A percentile compares a stretch with the other conserved stretches of the same genome.
Evolutionary conservation across 1,140 invertebrate genomes (phyloP).

Genomic region (Hyposmocoma kahamanoa): DNA sequence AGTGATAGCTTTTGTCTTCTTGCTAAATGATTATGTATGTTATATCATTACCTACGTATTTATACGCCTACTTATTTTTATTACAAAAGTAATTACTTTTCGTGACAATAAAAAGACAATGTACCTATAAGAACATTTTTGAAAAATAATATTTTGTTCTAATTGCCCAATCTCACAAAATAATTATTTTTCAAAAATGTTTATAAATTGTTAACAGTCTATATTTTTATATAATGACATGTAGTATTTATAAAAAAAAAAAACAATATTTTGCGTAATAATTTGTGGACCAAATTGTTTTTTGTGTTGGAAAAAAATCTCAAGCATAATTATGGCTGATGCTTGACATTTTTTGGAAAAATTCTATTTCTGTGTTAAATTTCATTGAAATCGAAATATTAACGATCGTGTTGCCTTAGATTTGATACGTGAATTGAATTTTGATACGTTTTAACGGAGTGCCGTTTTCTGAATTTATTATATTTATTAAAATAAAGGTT

Average conservation of each 20-base stretch:
- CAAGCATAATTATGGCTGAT: conserved; percentile 62
- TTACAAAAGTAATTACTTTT: neutral
- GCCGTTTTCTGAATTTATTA: too few species aligned
- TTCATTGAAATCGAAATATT: too few species aligned
- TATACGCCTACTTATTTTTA: neutral
- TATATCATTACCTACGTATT: too few species aligned
- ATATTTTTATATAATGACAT: conserved; percentile 12
- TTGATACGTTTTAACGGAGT: too few species aligned
- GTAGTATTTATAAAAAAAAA: conserved; percentile 8
- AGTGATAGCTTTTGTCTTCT: neutral
- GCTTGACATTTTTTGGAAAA: conserved; percentile 61
- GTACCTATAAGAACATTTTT: neutral
- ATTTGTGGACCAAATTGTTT: conserved; percentile 37
- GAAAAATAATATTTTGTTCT: neutral
- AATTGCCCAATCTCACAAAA: conserved; percentile 26
- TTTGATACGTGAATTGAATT: too few species aligned
- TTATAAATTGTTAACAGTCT: conserved; percentile 13
- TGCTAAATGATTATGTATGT: neutral
- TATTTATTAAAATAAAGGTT: too few species aligned
- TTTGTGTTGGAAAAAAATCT: conserved; percentile 47
- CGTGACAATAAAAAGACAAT: conserved; percentile 4
- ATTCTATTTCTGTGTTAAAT: conserved; percentile 23
- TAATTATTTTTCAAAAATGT: conserved; percentile 38
- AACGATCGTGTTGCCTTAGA: too few species aligned
- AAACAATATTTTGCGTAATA: conserved; percentile 14